These are phyloP conservation scores for Pherbina coryleti DNA, from an alignment of 2,888 invertebrate species.

Conservation along the genomic window DNA sequence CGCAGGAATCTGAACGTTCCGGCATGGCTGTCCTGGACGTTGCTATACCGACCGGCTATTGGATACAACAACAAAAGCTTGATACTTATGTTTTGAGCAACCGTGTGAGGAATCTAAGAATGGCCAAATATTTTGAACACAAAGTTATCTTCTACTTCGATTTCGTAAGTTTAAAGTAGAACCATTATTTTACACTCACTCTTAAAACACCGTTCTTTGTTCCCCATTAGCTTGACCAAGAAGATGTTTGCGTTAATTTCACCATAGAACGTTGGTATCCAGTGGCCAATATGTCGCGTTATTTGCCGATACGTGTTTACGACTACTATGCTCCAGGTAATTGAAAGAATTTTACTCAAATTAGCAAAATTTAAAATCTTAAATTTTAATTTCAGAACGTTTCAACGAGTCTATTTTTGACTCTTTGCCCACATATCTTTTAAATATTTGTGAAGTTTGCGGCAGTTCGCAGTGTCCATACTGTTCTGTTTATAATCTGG, in stretches of 20 bases:
- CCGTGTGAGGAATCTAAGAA: constrained; percentile 82
- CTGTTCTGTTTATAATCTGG: constrained; percentile 84
- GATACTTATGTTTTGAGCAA: constrained; percentile 87
- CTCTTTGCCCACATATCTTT: constrained; percentile 84
- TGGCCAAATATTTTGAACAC: constrained; percentile 84
- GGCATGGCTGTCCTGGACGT: constrained; percentile 91
- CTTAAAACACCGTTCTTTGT: neutral
- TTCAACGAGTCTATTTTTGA: constrained; percentile 94
- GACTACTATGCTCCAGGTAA: constrained; percentile 97
- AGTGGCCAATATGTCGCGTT: constrained; percentile 95
- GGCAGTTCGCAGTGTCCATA: constrained; percentile 95
- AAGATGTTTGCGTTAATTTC: constrained; percentile 91
- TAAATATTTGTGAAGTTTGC: constrained; percentile 94
- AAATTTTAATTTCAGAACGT: constrained; percentile 75
- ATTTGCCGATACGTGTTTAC: constrained; percentile 89
- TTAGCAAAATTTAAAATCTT: neutral
- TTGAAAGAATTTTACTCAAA: constrained; percentile 42
- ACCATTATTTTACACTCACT: too few relatives aligned
- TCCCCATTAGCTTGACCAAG: constrained; percentile 78
- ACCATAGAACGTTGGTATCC: constrained; percentile 95
- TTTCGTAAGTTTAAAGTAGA: constrained; percentile 76
- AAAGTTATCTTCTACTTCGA: constrained; percentile 95
- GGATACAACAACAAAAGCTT: constrained; percentile 89
- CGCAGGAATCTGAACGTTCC: constrained; percentile 83
- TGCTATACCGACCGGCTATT: constrained; percentile 90